Base-by-base conservation (phyloP, 2,888 invertebrate species). In the Odontothrips loti region DNA sequence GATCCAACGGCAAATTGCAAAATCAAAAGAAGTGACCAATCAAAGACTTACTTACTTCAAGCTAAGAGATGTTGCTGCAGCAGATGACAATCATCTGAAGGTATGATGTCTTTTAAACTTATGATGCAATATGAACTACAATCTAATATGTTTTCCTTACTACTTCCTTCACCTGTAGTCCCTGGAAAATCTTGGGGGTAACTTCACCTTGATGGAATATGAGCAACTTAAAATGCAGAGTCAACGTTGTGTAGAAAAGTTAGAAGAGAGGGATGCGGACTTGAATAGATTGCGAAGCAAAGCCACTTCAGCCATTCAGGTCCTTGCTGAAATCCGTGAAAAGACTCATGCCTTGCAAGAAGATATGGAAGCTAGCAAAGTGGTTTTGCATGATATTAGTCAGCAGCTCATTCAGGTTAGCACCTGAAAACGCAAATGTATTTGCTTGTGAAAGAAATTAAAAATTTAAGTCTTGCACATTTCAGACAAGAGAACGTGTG, bases 171-270 rank as follows among this genome's bases (percentile, higher is more conserved):
- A 68, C 23, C 85, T 87, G 47, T 84, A 85, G 78, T 84, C 84
- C 15, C 82, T 87, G 79, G 89, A 90, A 84, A 88, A 88, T 82
- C 86, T 90, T 78, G 89, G 89, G 4, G 90, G 88, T 58, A 88
- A 89, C 79, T 86, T 89, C 68, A 88, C 89, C 82, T 84, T 90
- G 83, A 88, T 89, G 82, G 89, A 90, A 85, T 90, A 89, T 86
- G 90, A 90, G 85, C 90, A 90, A 84, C 85, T 90, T 82, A 89
- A 90, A 85, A 88, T 89, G 82, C 89, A 90, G 85, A 90, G 90
- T 84, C 89, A 89, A 85, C 89, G 88, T 48, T 88, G 88, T 84
- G 87, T 88, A 80, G 90, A 90, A 84, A 90, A 90, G 86, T 89
- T 90, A 81, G 90, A 90, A 84, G 90, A 90, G 84, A 86, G 89